Conservation (phyloP, 2,113 vertebrate genomes). For the Antigone vipio region DNA sequence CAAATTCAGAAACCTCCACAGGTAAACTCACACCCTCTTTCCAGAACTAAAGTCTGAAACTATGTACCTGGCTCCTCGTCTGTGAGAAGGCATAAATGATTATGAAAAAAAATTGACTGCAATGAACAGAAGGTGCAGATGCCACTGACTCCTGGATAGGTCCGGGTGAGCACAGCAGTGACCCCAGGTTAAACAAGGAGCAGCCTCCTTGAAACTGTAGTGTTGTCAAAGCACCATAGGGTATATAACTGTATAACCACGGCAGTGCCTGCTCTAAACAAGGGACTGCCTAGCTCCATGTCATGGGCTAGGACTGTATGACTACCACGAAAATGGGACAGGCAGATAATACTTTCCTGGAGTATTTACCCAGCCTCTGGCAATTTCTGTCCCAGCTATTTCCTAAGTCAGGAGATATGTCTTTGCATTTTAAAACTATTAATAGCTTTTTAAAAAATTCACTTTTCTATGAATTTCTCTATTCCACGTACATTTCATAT, state of each 20-base stretch:
- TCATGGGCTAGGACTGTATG: not conserved
- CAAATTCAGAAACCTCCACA: not conserved
- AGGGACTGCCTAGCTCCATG: too few species aligned
- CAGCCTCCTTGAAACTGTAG: not conserved
- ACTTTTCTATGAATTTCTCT: not conserved
- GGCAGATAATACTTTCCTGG: not conserved
- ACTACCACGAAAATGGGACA: not conserved
- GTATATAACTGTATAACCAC: accelerated
- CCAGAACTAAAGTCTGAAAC: not conserved
- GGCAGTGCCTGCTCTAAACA: not conserved
- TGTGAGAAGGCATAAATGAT: not conserved
- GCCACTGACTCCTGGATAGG: not conserved
- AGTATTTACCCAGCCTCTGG: not conserved
- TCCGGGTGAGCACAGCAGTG: not conserved
- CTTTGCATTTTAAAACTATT: not conserved
- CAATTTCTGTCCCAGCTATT: not conserved
- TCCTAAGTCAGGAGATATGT: not conserved
- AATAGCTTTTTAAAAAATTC: not conserved
- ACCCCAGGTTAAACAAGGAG: not conserved
- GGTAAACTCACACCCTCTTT: not conserved
- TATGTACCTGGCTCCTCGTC: not conserved
- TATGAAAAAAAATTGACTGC: not conserved
- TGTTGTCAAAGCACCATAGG: not conserved
- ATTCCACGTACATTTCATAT: not conserved
- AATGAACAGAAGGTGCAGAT: not conserved